phyloP scores from a whole-genome alignment of 1,140 invertebrate species.

The Brachionus calyciflorus region DNA sequence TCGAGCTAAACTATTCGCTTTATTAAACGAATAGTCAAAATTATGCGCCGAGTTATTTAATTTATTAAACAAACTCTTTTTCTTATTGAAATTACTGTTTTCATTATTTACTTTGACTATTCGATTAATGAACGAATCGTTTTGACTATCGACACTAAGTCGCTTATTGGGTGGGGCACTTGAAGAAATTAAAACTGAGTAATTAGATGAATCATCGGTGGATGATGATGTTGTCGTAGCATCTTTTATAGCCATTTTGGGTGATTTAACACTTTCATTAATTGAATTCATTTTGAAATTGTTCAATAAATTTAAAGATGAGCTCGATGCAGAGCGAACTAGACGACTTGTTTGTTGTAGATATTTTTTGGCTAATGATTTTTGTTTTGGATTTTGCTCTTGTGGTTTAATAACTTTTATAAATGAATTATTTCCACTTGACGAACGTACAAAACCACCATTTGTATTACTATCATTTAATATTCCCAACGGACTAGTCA shows the following conservation, averaged over 20 bases:
- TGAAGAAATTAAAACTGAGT: not conserved
- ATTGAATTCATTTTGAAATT: not conserved
- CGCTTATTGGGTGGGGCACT: not conserved
- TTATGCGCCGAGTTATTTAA: not conserved
- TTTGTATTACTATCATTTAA: not conserved
- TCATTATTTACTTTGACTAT: constrained; percentile 4
- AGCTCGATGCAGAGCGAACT: constrained; percentile 21
- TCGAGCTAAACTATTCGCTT: not conserved
- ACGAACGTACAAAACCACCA: not conserved
- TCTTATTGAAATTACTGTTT: constrained; percentile 8
- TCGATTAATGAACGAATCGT: constrained; percentile 5
- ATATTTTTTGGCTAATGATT: constrained; percentile 8
- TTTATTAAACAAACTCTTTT: constrained; percentile 32
- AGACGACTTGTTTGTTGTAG: constrained; percentile 35
- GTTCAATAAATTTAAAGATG: not conserved
- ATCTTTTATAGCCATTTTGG: constrained; percentile 14
- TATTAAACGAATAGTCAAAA: constrained; percentile 11
- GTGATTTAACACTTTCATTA: not conserved
- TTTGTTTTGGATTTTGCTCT: not conserved
- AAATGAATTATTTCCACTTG: constrained; percentile 8
- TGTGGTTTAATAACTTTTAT: constrained; percentile 17
- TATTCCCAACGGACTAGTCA: not conserved
- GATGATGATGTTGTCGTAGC: not conserved
- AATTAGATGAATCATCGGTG: not conserved
- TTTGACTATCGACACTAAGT: not conserved